phyloP scores from a whole-genome alignment of 2,888 invertebrate genomes.

The Hydropsyche betteni region DNA sequence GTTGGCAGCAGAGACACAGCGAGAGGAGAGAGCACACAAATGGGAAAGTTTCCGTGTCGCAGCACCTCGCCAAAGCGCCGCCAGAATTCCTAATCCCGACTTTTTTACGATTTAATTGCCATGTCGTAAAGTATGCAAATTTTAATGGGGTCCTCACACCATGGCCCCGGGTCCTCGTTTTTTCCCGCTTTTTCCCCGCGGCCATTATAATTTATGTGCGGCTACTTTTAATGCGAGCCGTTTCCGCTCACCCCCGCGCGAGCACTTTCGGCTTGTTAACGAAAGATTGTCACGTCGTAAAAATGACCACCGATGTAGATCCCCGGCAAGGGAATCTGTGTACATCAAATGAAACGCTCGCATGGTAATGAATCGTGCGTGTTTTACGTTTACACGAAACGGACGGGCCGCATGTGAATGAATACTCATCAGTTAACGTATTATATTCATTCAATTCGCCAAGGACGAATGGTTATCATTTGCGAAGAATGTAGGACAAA shows the following conservation, averaged over 20 bases:
- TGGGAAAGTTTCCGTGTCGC: not conserved
- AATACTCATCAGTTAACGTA: too few relatives aligned
- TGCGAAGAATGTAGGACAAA: not conserved
- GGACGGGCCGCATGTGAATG: too few relatives aligned
- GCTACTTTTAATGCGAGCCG: conserved; percentile 38
- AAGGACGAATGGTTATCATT: not conserved
- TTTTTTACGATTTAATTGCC: conserved; percentile 50
- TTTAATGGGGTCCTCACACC: conserved; percentile 39
- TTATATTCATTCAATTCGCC: too few relatives aligned
- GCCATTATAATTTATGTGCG: conserved; percentile 43
- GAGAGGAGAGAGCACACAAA: not conserved
- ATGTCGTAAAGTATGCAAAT: conserved; percentile 49
- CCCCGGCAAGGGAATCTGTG: not conserved
- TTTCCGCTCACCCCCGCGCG: conserved; percentile 32
- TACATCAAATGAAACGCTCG: too few relatives aligned
- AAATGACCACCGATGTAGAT: conserved; percentile 21
- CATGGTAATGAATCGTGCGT: too few relatives aligned
- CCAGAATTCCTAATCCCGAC: conserved; percentile 37
- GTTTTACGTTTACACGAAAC: too few relatives aligned
- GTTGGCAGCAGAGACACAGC: not conserved
- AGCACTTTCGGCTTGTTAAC: conserved; percentile 34
- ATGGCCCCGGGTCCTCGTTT: too few relatives aligned
- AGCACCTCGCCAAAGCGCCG: conserved; percentile 18
- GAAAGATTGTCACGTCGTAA: conserved; percentile 47
- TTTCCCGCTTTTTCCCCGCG: conserved; percentile 36